These are phyloP conservation scores for Bilobella aurantiaca DNA, from an alignment of 1,140 invertebrate genomes.

Conservation along the genomic window DNA sequence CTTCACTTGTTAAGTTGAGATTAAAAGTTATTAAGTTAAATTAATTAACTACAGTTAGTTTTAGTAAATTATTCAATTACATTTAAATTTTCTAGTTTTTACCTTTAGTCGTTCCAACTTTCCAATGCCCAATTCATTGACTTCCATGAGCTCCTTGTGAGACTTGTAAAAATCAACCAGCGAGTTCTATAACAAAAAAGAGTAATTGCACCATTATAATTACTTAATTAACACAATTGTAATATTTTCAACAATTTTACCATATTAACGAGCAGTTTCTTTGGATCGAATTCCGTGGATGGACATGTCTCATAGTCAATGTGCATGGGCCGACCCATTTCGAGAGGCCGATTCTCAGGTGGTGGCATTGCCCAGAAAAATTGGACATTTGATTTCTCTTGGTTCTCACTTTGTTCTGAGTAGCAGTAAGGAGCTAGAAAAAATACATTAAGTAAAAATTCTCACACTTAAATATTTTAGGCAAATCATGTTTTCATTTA, in stretches of 20 bases:
- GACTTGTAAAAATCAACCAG: conserved; percentile 31
- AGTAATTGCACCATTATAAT: neutral
- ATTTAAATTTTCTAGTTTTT: neutral
- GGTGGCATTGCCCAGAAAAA: conserved; percentile 92
- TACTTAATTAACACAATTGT: neutral
- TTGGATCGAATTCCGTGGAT: conserved; percentile 23
- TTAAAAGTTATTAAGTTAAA: too few relatives aligned
- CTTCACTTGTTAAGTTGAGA: too few relatives aligned
- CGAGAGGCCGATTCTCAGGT: conserved; percentile 74
- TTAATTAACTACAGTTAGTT: too few relatives aligned
- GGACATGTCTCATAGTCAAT: conserved; percentile 31
- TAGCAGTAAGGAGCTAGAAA: conserved; percentile 55
- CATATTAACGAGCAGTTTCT: conserved; percentile 23
- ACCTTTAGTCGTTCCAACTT: conserved; percentile 27
- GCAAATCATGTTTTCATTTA: too few relatives aligned
- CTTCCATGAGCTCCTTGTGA: conserved; percentile 24
- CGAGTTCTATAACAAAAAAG: conserved; percentile 17
- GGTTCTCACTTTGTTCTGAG: conserved; percentile 65
- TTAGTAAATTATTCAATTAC: conserved; percentile 4
- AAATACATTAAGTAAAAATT: too few relatives aligned
- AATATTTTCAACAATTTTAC: conserved; percentile 12
- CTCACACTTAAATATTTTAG: too few relatives aligned
- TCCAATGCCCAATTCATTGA: conserved; percentile 25
- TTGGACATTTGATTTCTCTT: conserved; percentile 68
- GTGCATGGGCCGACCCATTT: conserved; percentile 41